A percentile compares a stretch with the other conserved stretches of the same genome.
These are phyloP conservation scores for Turnix velox DNA, from an alignment of 2,113 vertebrate genomes.

Conservation along the genomic window DNA sequence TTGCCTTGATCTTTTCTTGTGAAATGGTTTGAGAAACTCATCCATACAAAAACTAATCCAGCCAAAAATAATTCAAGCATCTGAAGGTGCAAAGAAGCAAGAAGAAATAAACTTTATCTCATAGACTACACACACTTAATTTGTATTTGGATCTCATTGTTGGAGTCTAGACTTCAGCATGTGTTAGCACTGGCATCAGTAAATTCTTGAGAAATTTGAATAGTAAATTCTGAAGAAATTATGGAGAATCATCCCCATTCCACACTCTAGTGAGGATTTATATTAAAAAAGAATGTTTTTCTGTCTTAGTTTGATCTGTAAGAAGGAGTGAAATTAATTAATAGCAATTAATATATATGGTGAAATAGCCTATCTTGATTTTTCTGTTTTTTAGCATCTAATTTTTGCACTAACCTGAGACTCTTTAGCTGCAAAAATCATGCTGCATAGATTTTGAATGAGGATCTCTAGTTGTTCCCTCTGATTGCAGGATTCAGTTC, in stretches of 20 bases:
- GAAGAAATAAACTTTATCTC: neutral
- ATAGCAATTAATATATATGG: neutral
- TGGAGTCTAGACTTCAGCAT: neutral
- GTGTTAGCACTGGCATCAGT: neutral
- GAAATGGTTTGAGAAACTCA: neutral
- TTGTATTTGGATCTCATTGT: neutral
- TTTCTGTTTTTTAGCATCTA: neutral
- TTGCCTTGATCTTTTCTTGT: neutral
- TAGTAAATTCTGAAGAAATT: neutral
- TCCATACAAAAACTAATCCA: neutral
- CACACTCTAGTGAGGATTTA: neutral
- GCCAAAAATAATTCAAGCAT: neutral
- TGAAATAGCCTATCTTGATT: neutral
- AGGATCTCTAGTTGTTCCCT: neutral
- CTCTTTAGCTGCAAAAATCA: neutral
- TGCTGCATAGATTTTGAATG: neutral
- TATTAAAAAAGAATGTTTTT: neutral
- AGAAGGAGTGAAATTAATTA: neutral
- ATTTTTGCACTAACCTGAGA: neutral
- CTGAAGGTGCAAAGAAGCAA: neutral
- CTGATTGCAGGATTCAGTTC: neutral
- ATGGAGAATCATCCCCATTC: neutral
- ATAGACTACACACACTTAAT: neutral
- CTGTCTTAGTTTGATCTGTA: neutral
- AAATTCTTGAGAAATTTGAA: neutral